phyloP scores from a whole-genome alignment of 2,888 invertebrate species.

The Limenitis camilla region DNA sequence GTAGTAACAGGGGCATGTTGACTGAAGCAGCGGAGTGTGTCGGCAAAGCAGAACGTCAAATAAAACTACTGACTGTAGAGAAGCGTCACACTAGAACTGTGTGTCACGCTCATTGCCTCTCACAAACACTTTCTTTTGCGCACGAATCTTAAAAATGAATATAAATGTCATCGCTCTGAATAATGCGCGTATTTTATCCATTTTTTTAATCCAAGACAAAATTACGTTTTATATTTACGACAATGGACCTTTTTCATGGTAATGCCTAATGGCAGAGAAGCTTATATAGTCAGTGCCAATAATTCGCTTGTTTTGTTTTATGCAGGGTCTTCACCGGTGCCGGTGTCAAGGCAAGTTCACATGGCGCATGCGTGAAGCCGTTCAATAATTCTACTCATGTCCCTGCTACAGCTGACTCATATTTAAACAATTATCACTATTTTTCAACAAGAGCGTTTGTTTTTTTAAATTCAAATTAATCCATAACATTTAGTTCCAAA shows the following conservation, averaged over 20 bases:
- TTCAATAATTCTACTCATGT: slow-evolving; percentile 48
- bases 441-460: too few species aligned
- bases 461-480: too few species aligned
- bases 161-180: slow-evolving; percentile 18
- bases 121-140: slow-evolving; percentile 65
- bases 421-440: slow-evolving; percentile 7
- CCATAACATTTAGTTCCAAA: too few species aligned
- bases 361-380: slow-evolving; percentile 61
- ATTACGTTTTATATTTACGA: not conserved
- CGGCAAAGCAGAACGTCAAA: slow-evolving; percentile 53
- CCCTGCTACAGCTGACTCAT: slow-evolving; percentile 36
- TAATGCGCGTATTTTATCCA: slow-evolving; percentile 1
- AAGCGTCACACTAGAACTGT: slow-evolving; percentile 41
- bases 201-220: not conserved
- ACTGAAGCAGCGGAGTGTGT: slow-evolving; percentile 53
- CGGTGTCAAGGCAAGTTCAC: slow-evolving; percentile 28
- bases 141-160: slow-evolving; percentile 32
- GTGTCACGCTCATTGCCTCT: slow-evolving; percentile 55
- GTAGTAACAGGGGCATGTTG: slow-evolving; percentile 44
- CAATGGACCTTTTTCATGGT: slow-evolving; percentile 7
- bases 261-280: slow-evolving; percentile 30
- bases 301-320: slow-evolving; percentile 63
- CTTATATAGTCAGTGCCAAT: slow-evolving; percentile 57
- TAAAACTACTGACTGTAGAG: slow-evolving; percentile 42
- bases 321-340: slow-evolving; percentile 40